A percentile compares a stretch with the other conserved stretches of the same genome.
phyloP scores from a whole-genome alignment of 2,797 vertebrate species.

The Phataginus tetradactyla region DNA sequence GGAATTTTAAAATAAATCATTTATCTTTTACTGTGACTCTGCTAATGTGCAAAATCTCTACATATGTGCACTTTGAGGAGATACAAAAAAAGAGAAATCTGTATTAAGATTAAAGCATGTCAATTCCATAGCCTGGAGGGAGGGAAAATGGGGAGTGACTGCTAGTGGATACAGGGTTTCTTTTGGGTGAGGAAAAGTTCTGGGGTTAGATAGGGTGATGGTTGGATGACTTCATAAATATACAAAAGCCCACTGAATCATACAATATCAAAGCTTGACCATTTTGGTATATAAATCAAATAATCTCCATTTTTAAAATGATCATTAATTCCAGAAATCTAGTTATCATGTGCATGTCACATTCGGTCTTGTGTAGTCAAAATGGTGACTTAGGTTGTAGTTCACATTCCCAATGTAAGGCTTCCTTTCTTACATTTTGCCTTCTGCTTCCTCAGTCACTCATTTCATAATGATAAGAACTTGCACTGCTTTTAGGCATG shows the following conservation, averaged over 20 bases:
- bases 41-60: not conserved
- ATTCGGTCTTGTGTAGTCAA: not conserved
- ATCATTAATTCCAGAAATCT: not conserved
- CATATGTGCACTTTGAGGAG: not conserved
- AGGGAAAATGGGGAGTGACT: not conserved
- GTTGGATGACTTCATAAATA: not conserved
- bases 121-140: not conserved
- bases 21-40: not conserved
- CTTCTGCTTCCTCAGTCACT: not conserved
- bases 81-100: not conserved
- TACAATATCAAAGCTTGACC: not conserved
- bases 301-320: not conserved
- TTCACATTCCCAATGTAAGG: not conserved
- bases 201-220: not conserved
- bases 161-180: not conserved
- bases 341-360: not conserved
- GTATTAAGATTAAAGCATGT: not conserved
- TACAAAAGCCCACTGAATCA: not conserved
- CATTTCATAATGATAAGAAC: not conserved
- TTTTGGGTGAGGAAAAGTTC: not conserved
- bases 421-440: not conserved
- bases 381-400: not conserved
- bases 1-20: not conserved
- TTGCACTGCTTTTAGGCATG: not conserved
- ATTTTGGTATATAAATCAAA: not conserved